Evolutionary conservation across 2,113 vertebrate species (phyloP), one percentile per base, ranked within the genome.

Genomic region (Xenus cinereus): DNA sequence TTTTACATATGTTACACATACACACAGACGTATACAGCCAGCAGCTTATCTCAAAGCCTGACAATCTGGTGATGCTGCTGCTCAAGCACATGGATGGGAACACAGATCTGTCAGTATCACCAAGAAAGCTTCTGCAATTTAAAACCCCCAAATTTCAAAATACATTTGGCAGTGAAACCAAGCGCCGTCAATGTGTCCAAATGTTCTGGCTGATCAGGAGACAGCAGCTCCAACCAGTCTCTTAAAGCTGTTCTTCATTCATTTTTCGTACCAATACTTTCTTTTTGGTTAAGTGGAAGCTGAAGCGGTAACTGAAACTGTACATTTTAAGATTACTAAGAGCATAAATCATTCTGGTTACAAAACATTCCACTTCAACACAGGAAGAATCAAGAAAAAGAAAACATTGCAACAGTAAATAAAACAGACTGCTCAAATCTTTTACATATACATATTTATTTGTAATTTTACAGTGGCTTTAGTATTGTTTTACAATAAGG

Each of bases 381-480:
- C 2, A 83, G 64, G 24, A 82, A 87, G 41, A 76, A 53, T 8
- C 27, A 71, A 45, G 45, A 63, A 48, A 71, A 43, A 78, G 9
- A 60, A 51, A 46, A 59, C 20, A 64, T 1, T 16, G 19, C 32
- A 23, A 43, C 1, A 85, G 43, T 43, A 97, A 97, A 88, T 73
- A 82, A 94, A 53, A 84, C 63, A 97, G 53, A 91, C 62, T 57
- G 39, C 89, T 85, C 73, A 78, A 66, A 85, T 57, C 33, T 59
- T 93, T 97, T 59, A 92, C 60, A 87, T 96, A 91, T 88, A 97
- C 95, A 76, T 96, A 91, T 96, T 97, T 97, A 96, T 97, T 98
- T 94, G 74, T 82, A n/a, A 76, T 94, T 97, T 96, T 96, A 98
- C 75, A 97, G 95, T 96, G 91, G 93, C 95, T 96, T 97, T 94